These are phyloP conservation scores for Ceyx melanurus DNA, from an alignment of 2,113 vertebrate species.

Conservation along the genomic window DNA sequence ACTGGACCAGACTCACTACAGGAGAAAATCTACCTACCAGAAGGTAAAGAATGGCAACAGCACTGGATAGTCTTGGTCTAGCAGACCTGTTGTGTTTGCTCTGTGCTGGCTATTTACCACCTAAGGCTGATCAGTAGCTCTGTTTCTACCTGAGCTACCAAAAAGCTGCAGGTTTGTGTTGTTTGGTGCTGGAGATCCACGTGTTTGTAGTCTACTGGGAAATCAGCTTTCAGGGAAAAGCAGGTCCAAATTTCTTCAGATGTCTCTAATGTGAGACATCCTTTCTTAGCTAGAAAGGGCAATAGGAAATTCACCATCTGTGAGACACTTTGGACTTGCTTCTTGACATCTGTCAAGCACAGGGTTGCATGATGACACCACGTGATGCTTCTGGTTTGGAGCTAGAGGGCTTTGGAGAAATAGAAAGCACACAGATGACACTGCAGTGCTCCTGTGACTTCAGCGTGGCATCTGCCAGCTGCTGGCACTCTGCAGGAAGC, in stretches of 20 bases:
- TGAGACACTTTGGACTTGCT: neutral
- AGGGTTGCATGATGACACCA: neutral
- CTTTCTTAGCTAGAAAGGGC: neutral
- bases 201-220: neutral
- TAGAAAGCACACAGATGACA: neutral
- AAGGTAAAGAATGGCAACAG: conserved; percentile 68
- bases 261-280: neutral
- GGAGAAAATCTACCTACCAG: conserved; percentile 79
- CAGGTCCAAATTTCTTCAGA: neutral
- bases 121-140: neutral
- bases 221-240: neutral
- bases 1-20: conserved; percentile 80
- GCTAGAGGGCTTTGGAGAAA: neutral
- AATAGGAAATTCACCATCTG: neutral
- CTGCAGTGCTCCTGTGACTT: neutral
- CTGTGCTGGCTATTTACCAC: neutral
- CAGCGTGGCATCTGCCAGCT: neutral
- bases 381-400: neutral
- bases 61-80: neutral
- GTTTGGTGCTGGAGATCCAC: neutral
- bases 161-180: neutral
- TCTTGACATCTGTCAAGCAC: neutral
- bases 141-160: neutral
- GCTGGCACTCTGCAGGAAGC: neutral
- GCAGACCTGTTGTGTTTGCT: neutral